These are phyloP conservation scores for Terebella lapidaria DNA, from an alignment of 2,888 invertebrate species.

Conservation along the genomic window DNA sequence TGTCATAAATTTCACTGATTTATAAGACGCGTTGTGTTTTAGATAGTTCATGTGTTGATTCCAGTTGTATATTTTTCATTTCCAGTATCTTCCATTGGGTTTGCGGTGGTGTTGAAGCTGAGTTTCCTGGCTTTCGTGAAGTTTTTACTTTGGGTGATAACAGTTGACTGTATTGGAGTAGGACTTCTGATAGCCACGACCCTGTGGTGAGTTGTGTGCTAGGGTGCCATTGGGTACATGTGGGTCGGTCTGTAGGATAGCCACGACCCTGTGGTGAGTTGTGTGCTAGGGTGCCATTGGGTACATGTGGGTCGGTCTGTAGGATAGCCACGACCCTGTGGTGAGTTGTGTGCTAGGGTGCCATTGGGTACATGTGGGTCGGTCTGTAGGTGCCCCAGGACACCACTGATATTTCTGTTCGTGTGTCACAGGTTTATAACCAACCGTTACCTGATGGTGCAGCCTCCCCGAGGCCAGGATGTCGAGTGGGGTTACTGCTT, in stretches of 20 bases:
- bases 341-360: constrained; percentile 58
- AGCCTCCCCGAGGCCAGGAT: constrained; percentile 63
- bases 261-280: constrained; percentile 82
- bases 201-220: constrained; percentile 68
- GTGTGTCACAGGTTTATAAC: constrained; percentile 67
- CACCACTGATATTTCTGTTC: constrained; percentile 71
- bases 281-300: not conserved
- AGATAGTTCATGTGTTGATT: too few relatives aligned
- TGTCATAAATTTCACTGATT: too few relatives aligned
- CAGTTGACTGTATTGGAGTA: constrained; percentile 87
- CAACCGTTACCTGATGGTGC: constrained; percentile 62
- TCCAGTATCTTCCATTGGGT: constrained; percentile 84
- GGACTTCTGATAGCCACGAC: constrained; percentile 81
- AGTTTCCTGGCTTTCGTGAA: constrained; percentile 63
- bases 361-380: too few relatives aligned
- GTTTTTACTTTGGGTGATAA: constrained; percentile 84
- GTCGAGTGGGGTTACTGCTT: constrained; percentile 98
- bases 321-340: constrained; percentile 83
- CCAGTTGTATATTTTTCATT: too few relatives aligned
- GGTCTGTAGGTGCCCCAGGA: constrained; percentile 79
- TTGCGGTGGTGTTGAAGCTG: constrained; percentile 73
- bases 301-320: too few relatives aligned
- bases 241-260: too few relatives aligned
- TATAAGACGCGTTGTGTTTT: too few relatives aligned
- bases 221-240: too few relatives aligned